Evolutionary conservation across 2,888 invertebrate genomes (phyloP).

Genomic region (Andrena camellia): DNA sequence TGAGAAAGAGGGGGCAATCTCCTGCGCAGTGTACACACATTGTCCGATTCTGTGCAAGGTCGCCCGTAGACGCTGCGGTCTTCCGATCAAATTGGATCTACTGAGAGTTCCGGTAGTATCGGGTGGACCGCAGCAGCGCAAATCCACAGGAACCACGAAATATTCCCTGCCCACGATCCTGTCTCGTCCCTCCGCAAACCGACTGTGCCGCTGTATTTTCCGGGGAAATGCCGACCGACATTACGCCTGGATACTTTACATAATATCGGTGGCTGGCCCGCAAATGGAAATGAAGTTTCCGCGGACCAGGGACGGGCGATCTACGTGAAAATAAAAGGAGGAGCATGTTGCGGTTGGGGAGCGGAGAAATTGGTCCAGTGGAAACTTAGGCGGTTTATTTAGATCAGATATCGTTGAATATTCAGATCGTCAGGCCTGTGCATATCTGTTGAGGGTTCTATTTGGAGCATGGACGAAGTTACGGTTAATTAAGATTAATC

Average conservation of each 20-base stretch:
- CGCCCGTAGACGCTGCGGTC: constrained; percentile 74
- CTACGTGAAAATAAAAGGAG: constrained; percentile 20
- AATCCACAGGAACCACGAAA: constrained; percentile 74
- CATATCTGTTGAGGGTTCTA: constrained; percentile 11
- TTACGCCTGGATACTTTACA: constrained; percentile 66
- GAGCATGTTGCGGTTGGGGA: neutral
- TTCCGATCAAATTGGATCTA: constrained; percentile 82
- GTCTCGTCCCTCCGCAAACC: constrained; percentile 56
- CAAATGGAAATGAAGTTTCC: constrained; percentile 56
- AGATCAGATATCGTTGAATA: constrained; percentile 30
- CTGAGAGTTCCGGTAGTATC: constrained; percentile 76
- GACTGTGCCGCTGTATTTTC: constrained; percentile 60
- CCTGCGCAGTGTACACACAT: constrained; percentile 69
- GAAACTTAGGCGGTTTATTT: constrained; percentile 26
- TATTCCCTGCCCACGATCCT: constrained; percentile 69
- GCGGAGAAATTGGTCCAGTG: neutral
- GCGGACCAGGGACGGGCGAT: constrained; percentile 30
- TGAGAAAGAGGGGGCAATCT: constrained; percentile 54
- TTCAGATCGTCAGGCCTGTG: constrained; percentile 21
- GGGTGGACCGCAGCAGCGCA: constrained; percentile 74
- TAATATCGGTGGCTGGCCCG: constrained; percentile 58
- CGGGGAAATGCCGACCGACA: constrained; percentile 68
- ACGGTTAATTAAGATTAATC: constrained; percentile 58
- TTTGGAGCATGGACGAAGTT: constrained; percentile 38
- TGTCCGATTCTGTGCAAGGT: constrained; percentile 71